A percentile compares a stretch with the other conserved stretches of the same genome.
Conservation (phyloP, 1,140 invertebrate genomes). For the Lutraria rhynchaena region DNA sequence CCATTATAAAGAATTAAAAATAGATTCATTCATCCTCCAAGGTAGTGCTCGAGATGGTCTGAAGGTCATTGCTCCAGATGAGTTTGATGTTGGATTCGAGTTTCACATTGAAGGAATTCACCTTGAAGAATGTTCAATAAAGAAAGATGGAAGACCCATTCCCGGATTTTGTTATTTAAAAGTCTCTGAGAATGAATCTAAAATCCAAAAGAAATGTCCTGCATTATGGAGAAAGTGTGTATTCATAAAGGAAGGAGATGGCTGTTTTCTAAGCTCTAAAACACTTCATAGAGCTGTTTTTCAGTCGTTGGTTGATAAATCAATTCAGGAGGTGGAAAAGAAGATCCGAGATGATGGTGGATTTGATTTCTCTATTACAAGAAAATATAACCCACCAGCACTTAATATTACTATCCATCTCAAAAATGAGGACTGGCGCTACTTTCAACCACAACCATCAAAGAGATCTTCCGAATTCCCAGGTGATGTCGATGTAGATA, state of each 20-base stretch:
- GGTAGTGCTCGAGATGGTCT: conserved; percentile 53
- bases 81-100: conserved; percentile 33
- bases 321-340: not conserved
- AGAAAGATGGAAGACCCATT: not conserved
- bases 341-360: too few relatives aligned
- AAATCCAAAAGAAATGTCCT: not conserved
- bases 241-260: not conserved
- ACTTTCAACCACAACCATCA: too few relatives aligned
- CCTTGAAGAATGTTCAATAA: not conserved
- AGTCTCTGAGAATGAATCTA: not conserved
- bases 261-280: not conserved
- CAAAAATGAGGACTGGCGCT: not conserved
- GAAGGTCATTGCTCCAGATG: conserved; percentile 48
- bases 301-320: conserved; percentile 33
- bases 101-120: conserved; percentile 21
- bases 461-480: too few relatives aligned
- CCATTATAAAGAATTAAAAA: conserved; percentile 20
- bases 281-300: conserved; percentile 33
- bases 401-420: conserved; percentile 49
- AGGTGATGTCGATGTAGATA: conserved; percentile 11
- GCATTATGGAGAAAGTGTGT: not conserved
- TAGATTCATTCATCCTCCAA: conserved; percentile 43
- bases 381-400: conserved; percentile 37
- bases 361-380: conserved; percentile 4
- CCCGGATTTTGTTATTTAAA: conserved; percentile 38